A percentile compares a stretch with the other conserved stretches of the same genome.
Evolutionary conservation across 2,888 invertebrate species (phyloP).

Genomic region (Bibio marci): DNA sequence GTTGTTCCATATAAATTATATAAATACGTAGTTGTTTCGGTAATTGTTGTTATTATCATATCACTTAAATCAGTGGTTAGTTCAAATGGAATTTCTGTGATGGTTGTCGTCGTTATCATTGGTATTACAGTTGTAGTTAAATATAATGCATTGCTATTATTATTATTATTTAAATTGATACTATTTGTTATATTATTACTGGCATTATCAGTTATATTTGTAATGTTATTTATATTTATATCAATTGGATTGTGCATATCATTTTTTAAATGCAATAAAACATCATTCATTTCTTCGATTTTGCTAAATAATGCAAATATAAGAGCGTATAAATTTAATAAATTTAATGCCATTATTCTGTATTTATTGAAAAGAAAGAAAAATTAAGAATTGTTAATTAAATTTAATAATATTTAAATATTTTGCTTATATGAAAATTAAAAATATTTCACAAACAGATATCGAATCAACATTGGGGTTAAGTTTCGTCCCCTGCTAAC

Average conservation of each 20-base stretch:
- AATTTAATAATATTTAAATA: neutral
- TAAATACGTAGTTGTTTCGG: neutral
- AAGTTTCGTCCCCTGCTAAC: too few species aligned
- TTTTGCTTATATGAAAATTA: neutral
- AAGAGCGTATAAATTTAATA: slow-evolving; percentile 84
- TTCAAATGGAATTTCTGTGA: neutral
- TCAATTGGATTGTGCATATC: slow-evolving; percentile 13
- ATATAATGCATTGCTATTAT: too few species aligned
- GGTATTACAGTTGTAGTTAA: too few species aligned
- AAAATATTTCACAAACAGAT: slow-evolving; percentile 3
- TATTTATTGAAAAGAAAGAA: too few species aligned
- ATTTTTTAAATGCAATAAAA: slow-evolving; percentile 37
- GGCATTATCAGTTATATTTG: too few species aligned
- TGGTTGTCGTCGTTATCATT: neutral
- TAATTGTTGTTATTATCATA: neutral
- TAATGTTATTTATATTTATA: too few species aligned
- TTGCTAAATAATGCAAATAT: slow-evolving; percentile 84
- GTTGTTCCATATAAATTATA: neutral
- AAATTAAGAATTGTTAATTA: slow-evolving; percentile 14
- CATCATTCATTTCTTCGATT: slow-evolving; percentile 56
- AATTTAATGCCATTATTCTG: slow-evolving; percentile 87
- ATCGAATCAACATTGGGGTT: too few species aligned
- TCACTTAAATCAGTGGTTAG: neutral
- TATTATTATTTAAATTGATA: too few species aligned
- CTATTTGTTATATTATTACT: too few species aligned